These are phyloP conservation scores for Araneus ventricosus DNA, from an alignment of 1,140 invertebrate genomes.

Conservation along the genomic window DNA sequence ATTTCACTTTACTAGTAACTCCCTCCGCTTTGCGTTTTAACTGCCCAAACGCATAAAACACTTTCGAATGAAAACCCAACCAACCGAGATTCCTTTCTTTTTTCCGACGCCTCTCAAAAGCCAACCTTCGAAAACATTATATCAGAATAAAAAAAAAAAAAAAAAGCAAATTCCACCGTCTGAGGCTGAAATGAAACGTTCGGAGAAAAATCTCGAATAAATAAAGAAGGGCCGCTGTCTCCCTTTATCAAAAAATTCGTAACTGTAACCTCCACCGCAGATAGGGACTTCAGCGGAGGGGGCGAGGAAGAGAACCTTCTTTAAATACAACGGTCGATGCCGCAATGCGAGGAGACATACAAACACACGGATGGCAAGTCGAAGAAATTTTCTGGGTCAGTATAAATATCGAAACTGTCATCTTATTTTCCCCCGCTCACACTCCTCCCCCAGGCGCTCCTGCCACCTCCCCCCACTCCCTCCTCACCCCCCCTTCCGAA, in stretches of 20 bases:
- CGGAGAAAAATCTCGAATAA: not conserved
- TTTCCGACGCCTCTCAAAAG: not conserved
- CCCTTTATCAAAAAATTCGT: not conserved
- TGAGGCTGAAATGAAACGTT: not conserved
- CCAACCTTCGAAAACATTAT: not conserved
- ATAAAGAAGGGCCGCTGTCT: not conserved
- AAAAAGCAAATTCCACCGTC: not conserved
- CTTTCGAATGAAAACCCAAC: not conserved
- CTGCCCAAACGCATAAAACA: not conserved
- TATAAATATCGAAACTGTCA: slow-evolving; percentile 51
- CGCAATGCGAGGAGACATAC: not conserved
- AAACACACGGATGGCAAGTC: not conserved
- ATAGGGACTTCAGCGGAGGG: not conserved
- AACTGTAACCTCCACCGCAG: not conserved
- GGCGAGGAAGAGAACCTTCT: not conserved
- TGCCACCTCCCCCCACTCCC: too few species aligned
- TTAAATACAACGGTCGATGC: slow-evolving; percentile 16
- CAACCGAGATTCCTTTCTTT: not conserved
- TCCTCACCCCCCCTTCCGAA: not conserved
- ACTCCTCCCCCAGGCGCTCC: not conserved
- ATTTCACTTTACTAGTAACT: too few species aligned
- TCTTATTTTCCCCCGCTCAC: not conserved
- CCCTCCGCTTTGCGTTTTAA: too few species aligned
- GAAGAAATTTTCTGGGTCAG: slow-evolving; percentile 45
- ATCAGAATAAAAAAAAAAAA: not conserved